A percentile compares a stretch with the other conserved stretches of the same genome.
Conservation (phyloP, 2,113 vertebrate genomes). For the Paracyprichromis sp. region DNA sequence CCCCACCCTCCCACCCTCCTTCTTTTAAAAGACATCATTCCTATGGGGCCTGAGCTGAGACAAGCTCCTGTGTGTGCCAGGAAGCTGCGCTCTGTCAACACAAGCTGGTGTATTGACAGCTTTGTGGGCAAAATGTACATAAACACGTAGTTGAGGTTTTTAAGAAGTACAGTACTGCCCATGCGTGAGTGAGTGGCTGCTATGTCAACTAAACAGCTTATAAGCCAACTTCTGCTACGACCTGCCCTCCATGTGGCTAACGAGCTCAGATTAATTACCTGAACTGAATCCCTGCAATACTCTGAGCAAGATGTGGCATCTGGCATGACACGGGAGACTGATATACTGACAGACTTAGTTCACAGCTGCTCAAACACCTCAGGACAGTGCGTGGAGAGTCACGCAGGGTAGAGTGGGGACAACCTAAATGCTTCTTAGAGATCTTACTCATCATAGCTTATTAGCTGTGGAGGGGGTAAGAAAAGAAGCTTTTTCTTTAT, state of each 20-base stretch:
- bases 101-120: slow-evolving; percentile 1
- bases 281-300: slow-evolving; percentile 36
- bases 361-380: slow-evolving; percentile 41
- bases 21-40: slow-evolving; percentile 25
- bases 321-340: slow-evolving; percentile 38
- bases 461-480: not conserved
- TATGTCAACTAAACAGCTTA: not conserved
- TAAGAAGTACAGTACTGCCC: not conserved
- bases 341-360: slow-evolving; percentile 29
- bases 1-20: not conserved
- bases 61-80: slow-evolving; percentile 14
- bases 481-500: not conserved
- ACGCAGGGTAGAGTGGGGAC: not conserved
- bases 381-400: not conserved
- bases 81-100: slow-evolving; percentile 1
- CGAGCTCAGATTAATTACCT: slow-evolving; percentile 62
- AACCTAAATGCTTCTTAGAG: slow-evolving; percentile 13
- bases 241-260: slow-evolving; percentile 53
- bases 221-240: not conserved
- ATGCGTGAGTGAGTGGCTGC: not conserved
- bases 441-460: not conserved
- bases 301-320: slow-evolving; percentile 36
- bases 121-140: not conserved
- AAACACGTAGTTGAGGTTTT: not conserved
- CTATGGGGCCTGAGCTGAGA: not conserved